Conservation (phyloP, 35 echinoderm and acorn worm species). For the Heliocidaris tuberculata region DNA sequence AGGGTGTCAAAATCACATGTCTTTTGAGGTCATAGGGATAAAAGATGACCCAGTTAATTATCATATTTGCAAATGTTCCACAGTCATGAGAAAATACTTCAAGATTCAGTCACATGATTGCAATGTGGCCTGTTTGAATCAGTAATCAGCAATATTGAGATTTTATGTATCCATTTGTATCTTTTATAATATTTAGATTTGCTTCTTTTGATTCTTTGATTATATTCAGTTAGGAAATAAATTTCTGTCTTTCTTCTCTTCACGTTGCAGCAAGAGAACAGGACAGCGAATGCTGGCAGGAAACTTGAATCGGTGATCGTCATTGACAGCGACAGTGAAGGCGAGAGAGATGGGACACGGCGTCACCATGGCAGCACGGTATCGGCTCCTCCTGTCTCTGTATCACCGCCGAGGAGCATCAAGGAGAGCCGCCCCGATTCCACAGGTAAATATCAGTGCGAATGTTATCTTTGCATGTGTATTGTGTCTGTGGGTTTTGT, state of each 20-base stretch:
- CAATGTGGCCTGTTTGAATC: too few species aligned
- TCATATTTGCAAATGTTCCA: too few species aligned
- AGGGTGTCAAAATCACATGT: too few species aligned
- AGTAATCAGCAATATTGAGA: too few species aligned
- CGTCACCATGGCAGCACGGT: slow-evolving; percentile 54
- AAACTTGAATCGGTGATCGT: slow-evolving; percentile 83
- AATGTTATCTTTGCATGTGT: not conserved
- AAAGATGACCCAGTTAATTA: too few species aligned
- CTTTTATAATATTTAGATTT: too few species aligned
- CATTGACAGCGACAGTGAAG: slow-evolving; percentile 96
- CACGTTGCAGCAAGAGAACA: slow-evolving; percentile 52
- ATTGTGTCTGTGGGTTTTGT: not conserved
- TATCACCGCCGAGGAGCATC: slow-evolving; percentile 45
- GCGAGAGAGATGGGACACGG: slow-evolving; percentile 65
- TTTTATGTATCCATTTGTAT: too few species aligned
- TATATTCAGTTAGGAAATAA: too few species aligned
- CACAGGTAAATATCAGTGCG: slow-evolving; percentile 34
- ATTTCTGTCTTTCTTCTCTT: not conserved
- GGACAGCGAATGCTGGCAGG: slow-evolving; percentile 34
- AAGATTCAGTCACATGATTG: too few species aligned
- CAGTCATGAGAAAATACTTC: too few species aligned
- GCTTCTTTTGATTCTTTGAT: too few species aligned
- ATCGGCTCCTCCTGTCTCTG: slow-evolving; percentile 41
- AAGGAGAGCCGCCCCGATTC: slow-evolving; percentile 60
- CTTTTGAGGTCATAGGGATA: too few species aligned